Evolutionary conservation across 2,797 vertebrate species (phyloP).

Genomic region (Molothrus ater): DNA sequence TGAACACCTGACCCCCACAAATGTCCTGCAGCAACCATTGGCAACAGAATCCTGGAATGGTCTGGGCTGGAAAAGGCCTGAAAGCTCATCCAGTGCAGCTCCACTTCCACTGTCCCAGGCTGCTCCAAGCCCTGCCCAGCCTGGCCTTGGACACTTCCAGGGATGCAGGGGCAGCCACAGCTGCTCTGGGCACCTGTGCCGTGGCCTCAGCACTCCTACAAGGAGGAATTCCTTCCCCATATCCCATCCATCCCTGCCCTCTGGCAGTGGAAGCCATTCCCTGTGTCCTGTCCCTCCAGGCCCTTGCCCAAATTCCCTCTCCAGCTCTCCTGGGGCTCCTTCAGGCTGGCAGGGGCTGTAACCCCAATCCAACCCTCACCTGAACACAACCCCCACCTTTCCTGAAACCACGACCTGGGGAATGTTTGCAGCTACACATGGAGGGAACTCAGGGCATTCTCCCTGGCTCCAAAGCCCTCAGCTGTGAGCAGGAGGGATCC

Average conservation of each 20-base stretch:
- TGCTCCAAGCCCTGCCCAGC: not conserved
- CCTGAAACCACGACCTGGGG: not conserved
- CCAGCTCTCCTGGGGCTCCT: not conserved
- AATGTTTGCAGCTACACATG: not conserved
- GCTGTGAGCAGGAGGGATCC: not conserved
- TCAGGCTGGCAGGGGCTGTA: not conserved
- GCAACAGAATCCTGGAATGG: not conserved
- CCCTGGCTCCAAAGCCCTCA: not conserved
- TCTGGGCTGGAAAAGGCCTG: not conserved
- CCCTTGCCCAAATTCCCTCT: not conserved
- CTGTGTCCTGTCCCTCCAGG: not conserved
- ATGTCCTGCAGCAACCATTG: not conserved
- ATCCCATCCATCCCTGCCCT: accelerated
- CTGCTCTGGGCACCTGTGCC: not conserved
- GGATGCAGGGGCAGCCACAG: not conserved
- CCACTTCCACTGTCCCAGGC: accelerated
- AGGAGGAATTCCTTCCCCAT: not conserved
- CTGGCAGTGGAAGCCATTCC: not conserved
- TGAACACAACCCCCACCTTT: not conserved
- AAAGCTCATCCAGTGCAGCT: not conserved
- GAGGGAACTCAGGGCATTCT: not conserved
- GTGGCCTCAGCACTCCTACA: accelerated
- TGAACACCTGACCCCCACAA: not conserved
- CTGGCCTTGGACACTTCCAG: not conserved
- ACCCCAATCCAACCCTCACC: not conserved